Conservation (phyloP, 2,113 vertebrate genomes). For the Calidris pygmaea region DNA sequence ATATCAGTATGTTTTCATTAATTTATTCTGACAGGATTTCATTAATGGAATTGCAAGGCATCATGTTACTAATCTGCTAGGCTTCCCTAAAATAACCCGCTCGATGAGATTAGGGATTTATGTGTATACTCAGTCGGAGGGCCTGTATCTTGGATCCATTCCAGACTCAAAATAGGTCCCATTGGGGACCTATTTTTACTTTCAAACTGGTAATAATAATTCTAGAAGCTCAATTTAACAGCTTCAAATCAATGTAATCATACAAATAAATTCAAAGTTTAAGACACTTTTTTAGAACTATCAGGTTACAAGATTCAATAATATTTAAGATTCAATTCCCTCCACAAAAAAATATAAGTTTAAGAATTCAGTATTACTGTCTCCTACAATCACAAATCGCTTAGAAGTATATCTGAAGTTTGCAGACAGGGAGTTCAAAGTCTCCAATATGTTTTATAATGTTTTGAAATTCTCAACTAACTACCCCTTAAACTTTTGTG, state of each 20-base stretch:
- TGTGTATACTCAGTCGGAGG: slow-evolving; percentile 69
- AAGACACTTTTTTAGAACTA: background rate
- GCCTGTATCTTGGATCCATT: slow-evolving; percentile 69
- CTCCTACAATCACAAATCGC: background rate
- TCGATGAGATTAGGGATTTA: slow-evolving; percentile 81
- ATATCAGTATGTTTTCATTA: slow-evolving; percentile 42
- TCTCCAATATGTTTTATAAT: background rate
- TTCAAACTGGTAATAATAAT: slow-evolving; percentile 71
- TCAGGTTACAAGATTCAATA: background rate
- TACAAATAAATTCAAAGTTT: slow-evolving; percentile 10
- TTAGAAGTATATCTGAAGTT: slow-evolving; percentile 6
- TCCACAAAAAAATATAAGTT: slow-evolving; percentile 4
- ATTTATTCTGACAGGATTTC: slow-evolving; percentile 64
- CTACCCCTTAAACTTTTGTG: background rate
- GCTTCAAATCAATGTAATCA: slow-evolving; percentile 18
- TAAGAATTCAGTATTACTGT: slow-evolving; percentile 18
- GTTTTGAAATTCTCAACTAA: background rate
- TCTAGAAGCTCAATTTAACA: background rate
- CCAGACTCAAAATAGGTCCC: slow-evolving; percentile 71
- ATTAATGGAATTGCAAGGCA: slow-evolving; percentile 69
- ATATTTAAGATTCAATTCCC: slow-evolving; percentile 15
- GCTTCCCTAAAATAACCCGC: slow-evolving; percentile 68
- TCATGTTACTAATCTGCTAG: slow-evolving; percentile 69
- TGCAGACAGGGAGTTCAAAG: background rate
- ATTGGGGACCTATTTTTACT: slow-evolving; percentile 72